These are phyloP conservation scores for Chrysolina haemoptera DNA, from an alignment of 2,888 invertebrate genomes.

Conservation along the genomic window DNA sequence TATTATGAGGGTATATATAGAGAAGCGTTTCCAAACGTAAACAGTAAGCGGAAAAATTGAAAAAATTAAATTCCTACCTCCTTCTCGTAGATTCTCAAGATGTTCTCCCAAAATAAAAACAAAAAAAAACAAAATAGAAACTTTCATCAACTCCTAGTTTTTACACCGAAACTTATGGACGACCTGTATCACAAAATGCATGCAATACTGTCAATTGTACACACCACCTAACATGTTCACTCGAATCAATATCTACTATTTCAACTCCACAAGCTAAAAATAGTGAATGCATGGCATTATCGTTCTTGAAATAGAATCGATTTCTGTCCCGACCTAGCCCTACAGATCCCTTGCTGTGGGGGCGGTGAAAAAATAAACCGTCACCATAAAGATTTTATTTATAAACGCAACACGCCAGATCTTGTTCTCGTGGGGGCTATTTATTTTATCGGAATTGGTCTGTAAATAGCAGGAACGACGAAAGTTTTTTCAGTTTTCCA, in stretches of 20 bases:
- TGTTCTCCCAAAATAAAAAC: too few relatives aligned
- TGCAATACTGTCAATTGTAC: neutral
- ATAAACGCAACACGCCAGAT: slow-evolving; percentile 30
- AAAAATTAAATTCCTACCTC: too few relatives aligned
- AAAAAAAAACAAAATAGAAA: too few relatives aligned
- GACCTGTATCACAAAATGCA: too few relatives aligned
- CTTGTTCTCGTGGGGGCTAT: slow-evolving; percentile 5
- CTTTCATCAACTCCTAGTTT: too few relatives aligned
- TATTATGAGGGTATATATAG: too few relatives aligned
- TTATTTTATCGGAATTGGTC: slow-evolving; percentile 26
- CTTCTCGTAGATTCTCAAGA: too few relatives aligned
- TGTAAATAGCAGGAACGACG: slow-evolving; percentile 32
- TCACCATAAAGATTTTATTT: slow-evolving; percentile 33
- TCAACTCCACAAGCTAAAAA: neutral
- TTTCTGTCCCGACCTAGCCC: slow-evolving; percentile 44
- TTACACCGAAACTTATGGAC: too few relatives aligned
- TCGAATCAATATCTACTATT: neutral
- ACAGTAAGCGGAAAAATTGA: too few relatives aligned
- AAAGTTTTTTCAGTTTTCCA: slow-evolving; percentile 11
- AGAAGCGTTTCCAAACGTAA: too few relatives aligned
- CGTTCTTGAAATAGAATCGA: slow-evolving; percentile 33
- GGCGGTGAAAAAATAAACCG: slow-evolving; percentile 41
- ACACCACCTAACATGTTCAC: neutral
- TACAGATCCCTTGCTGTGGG: slow-evolving; percentile 38
- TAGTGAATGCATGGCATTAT: neutral